Evolutionary conservation across 2,888 invertebrate species (phyloP), one percentile per base, ranked within the genome.

Genomic region (Drosophila stalkeri): DNA sequence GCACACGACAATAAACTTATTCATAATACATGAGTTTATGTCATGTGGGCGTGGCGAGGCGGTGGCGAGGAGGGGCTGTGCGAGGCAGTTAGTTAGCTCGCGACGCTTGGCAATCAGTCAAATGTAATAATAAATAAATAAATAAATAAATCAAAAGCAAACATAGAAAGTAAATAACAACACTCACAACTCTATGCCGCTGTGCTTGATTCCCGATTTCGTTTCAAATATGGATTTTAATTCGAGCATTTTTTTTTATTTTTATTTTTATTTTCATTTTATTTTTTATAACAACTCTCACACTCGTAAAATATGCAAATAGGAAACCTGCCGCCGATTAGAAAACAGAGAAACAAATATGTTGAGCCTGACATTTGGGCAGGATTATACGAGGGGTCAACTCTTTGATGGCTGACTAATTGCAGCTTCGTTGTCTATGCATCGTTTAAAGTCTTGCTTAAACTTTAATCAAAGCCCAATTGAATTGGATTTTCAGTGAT

Each of bases 51-150:
- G 27, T 16, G 52, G 18, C 8, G 37, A 31, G 18, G 11, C 7
- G 33, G 49, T 18, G 8, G 33, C n/a, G n/a, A 33, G 49, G n/a
- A 43, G 11, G 20, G 5, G 11, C 18, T 12, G 2, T 2, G 43
- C 18, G 37, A 11, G 49, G 31, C 56, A 72, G 51, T 18, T 51
- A 75, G 51, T 18, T 51, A 51, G 70, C 55, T 51, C 5, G 37
- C 33, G 20, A 33, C 59, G 61, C 64, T 72, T 63, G 69, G 74
- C 86, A 81, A 89, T 84, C 86, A 84, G 76, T 81, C 79, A 81
- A 86, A 84, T 89, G 81, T 72, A 72, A 74, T 83, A 86, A 83
- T 83, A 84, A 81, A 83, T 88, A 84, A 81, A 76, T 84, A 87
- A 87, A 76, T 84, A 88, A 85, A 77, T 83, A 89, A 84, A 73